A percentile compares a stretch with the other conserved stretches of the same genome.
Conservation (phyloP, 2,113 vertebrate species). For the Seriola dumerili region DNA sequence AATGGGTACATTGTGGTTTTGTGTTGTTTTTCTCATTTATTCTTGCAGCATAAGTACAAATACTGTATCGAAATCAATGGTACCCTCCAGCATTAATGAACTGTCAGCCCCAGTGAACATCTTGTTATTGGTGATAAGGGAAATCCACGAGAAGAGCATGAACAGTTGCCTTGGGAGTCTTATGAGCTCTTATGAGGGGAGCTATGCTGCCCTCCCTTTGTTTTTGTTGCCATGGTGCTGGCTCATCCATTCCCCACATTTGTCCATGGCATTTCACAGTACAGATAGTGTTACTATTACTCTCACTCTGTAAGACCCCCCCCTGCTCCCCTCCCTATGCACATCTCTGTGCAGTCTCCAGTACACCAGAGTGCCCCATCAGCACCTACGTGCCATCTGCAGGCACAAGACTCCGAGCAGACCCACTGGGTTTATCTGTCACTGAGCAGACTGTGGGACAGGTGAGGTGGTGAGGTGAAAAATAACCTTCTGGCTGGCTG, state of each 20-base stretch:
- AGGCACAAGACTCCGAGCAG: constrained; percentile 41
- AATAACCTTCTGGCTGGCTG: constrained; percentile 64
- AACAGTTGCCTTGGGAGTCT: constrained; percentile 58
- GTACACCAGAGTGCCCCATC: constrained; percentile 61
- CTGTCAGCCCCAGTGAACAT: constrained; percentile 60
- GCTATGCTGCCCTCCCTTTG: constrained; percentile 54
- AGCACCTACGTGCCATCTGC: constrained; percentile 72
- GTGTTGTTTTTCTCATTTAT: constrained; percentile 40
- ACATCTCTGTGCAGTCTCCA: constrained; percentile 38
- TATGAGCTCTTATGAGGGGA: neutral
- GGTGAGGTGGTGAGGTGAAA: constrained; percentile 69
- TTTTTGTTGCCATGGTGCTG: constrained; percentile 74
- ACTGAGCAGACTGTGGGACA: constrained; percentile 50
- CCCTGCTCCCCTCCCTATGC: neutral
- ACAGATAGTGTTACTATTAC: constrained; percentile 60
- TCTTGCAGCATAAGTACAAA: constrained; percentile 22
- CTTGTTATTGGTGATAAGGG: constrained; percentile 67
- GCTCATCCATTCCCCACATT: constrained; percentile 53
- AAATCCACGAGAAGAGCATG: constrained; percentile 62
- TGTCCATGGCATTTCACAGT: constrained; percentile 61
- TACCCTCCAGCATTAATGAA: constrained; percentile 56
- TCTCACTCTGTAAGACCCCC: constrained; percentile 29
- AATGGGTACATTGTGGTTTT: constrained; percentile 24
- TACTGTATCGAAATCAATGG: constrained; percentile 48
- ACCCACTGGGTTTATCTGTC: constrained; percentile 69